These are phyloP conservation scores for Leucoraja ocellata DNA, from an alignment of 2,797 vertebrate species.

Conservation along the genomic window DNA sequence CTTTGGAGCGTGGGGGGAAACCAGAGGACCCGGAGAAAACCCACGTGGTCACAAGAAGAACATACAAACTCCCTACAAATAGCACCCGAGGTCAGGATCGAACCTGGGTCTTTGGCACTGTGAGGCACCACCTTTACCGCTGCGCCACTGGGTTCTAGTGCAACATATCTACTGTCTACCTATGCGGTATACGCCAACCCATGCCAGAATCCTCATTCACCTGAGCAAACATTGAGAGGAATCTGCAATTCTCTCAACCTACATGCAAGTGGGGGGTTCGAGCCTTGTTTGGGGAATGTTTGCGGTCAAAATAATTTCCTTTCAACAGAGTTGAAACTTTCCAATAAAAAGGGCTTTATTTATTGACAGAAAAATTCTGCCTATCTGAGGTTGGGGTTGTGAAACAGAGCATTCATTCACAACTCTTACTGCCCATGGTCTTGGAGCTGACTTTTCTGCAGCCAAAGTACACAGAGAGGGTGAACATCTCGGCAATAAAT, in stretches of 20 bases:
- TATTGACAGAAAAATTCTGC: background rate
- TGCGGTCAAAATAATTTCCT: background rate
- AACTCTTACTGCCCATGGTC: background rate
- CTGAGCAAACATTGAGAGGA: background rate
- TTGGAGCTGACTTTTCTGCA: background rate
- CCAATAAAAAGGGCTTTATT: background rate
- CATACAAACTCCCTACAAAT: too few relatives aligned
- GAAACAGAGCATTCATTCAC: background rate
- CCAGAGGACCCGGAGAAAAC: too few relatives aligned
- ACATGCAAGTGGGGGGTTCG: background rate
- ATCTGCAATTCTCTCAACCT: background rate
- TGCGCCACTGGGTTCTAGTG: too few relatives aligned
- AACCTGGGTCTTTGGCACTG: too few relatives aligned
- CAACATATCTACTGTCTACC: too few relatives aligned
- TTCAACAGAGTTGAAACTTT: background rate
- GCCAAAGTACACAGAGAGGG: background rate
- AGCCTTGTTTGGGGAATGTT: background rate
- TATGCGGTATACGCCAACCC: background rate
- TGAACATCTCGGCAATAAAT: background rate
- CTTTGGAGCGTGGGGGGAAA: too few relatives aligned
- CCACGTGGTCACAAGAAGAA: too few relatives aligned
- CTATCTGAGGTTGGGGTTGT: background rate
- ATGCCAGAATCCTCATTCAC: background rate
- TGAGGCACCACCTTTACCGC: too few relatives aligned
- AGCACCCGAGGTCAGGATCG: too few relatives aligned